Conservation (phyloP, 2,113 vertebrate species). For the Rattus rattus region DNA sequence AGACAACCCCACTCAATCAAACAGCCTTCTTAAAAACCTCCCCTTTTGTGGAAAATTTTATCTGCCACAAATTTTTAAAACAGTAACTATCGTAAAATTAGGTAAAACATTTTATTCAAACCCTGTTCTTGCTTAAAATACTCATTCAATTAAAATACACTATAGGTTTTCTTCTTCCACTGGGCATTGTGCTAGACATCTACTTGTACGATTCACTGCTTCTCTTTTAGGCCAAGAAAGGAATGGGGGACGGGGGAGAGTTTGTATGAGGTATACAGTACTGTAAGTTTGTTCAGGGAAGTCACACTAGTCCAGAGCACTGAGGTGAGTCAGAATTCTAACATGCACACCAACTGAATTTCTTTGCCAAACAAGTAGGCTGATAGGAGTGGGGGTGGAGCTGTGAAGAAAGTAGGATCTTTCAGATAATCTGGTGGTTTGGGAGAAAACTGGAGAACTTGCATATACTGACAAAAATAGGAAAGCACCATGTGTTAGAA, state of each 20-base stretch:
- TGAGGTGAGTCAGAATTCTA: constrained; percentile 27
- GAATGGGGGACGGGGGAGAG: not conserved
- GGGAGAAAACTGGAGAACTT: not conserved
- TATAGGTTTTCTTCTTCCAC: constrained; percentile 4
- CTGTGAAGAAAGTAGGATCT: not conserved
- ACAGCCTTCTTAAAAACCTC: not conserved
- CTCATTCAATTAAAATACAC: not conserved
- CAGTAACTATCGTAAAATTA: not conserved
- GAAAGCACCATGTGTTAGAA: not conserved
- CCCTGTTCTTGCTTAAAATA: not conserved
- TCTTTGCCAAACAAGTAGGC: constrained; percentile 40
- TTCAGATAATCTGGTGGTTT: constrained; percentile 45
- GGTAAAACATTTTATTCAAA: constrained; percentile 36
- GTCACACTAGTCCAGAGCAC: not conserved
- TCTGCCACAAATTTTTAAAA: constrained; percentile 13
- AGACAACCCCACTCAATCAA: not conserved
- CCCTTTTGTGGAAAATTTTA: not conserved
- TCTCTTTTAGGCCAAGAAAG: constrained; percentile 14
- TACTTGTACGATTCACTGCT: not conserved
- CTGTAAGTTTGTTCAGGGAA: not conserved
- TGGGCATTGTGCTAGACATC: not conserved
- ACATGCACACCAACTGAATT: constrained; percentile 14
- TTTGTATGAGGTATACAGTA: not conserved
- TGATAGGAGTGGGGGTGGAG: constrained; percentile 1
- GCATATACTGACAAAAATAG: not conserved